phyloP scores from a whole-genome alignment of 2,113 vertebrate species.

The Corythornis cristatus region DNA sequence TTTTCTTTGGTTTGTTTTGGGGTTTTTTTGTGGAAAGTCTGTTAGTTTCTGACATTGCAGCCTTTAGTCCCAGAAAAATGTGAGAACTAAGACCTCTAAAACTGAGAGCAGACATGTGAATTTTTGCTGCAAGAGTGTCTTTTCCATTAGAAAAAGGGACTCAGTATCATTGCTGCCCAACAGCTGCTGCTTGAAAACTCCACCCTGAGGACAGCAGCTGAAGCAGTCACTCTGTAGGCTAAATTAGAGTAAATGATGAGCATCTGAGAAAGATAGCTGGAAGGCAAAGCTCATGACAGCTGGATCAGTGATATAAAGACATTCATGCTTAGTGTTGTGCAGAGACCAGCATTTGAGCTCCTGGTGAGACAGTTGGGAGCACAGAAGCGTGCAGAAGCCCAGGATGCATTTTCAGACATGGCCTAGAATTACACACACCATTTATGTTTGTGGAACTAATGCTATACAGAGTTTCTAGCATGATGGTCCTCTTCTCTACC shows the following conservation, averaged over 20 bases:
- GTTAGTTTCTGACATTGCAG: no score
- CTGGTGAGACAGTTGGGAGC: not conserved
- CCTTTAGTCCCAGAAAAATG: no score
- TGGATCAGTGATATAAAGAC: not conserved
- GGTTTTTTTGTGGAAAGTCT: no score
- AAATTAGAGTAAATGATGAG: not conserved
- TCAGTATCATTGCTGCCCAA: not conserved
- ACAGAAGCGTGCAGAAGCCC: not conserved
- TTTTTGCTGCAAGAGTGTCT: no score
- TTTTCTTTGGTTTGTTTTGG: no score
- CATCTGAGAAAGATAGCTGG: not conserved
- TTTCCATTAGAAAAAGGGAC: not conserved
- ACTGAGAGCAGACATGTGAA: no score
- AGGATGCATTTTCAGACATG: not conserved
- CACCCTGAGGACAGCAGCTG: not conserved
- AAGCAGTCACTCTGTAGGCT: not conserved
- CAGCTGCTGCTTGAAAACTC: slow-evolving; percentile 9
- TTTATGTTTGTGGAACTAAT: slow-evolving; percentile 7
- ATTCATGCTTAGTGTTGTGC: not conserved
- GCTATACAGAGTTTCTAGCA: not conserved
- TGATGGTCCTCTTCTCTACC: not conserved
- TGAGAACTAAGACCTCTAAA: no score
- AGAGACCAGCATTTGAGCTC: not conserved
- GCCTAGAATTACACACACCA: not conserved
- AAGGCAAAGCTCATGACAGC: not conserved